Conservation (phyloP, 2,113 vertebrate genomes). For the Podarcis cretensis region DNA sequence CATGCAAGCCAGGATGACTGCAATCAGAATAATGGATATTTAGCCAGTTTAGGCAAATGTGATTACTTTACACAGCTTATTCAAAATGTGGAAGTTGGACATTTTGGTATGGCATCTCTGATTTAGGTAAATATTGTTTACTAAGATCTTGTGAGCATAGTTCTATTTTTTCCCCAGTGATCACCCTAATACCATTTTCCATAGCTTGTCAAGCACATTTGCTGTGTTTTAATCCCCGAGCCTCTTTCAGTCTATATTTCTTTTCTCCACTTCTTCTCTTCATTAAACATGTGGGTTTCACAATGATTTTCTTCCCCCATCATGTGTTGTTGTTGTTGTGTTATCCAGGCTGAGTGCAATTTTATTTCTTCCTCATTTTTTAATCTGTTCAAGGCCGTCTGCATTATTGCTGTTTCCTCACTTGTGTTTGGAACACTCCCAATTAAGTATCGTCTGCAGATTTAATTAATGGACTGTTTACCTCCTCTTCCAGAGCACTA, state of each 20-base stretch:
- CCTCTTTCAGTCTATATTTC: not conserved
- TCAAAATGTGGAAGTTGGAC: not conserved
- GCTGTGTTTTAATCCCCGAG: not conserved
- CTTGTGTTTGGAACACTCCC: slow-evolving; percentile 37
- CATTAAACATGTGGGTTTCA: not conserved
- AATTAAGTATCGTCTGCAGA: slow-evolving; percentile 40
- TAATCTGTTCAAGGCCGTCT: slow-evolving; percentile 42
- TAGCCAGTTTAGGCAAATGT: not conserved
- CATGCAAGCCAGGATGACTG: not conserved
- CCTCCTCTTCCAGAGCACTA: slow-evolving; percentile 49
- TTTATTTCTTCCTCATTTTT: slow-evolving; percentile 42
- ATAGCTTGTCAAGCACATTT: not conserved
- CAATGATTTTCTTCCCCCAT: not conserved
- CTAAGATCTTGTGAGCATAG: not conserved
- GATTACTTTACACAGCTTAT: not conserved
- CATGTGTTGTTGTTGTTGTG: not conserved
- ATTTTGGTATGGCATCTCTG: not conserved
- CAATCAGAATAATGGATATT: not conserved
- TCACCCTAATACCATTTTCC: not conserved
- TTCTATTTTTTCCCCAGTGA: not conserved
- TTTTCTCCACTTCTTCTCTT: slow-evolving; percentile 11
- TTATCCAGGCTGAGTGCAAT: not conserved
- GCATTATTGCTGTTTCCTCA: slow-evolving; percentile 25
- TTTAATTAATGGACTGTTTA: slow-evolving; percentile 66
- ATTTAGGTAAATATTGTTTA: not conserved